A percentile compares a stretch with the other conserved stretches of the same genome.
phyloP scores from a whole-genome alignment of 1,140 invertebrate species.

The Pachypsylla venusta region DNA sequence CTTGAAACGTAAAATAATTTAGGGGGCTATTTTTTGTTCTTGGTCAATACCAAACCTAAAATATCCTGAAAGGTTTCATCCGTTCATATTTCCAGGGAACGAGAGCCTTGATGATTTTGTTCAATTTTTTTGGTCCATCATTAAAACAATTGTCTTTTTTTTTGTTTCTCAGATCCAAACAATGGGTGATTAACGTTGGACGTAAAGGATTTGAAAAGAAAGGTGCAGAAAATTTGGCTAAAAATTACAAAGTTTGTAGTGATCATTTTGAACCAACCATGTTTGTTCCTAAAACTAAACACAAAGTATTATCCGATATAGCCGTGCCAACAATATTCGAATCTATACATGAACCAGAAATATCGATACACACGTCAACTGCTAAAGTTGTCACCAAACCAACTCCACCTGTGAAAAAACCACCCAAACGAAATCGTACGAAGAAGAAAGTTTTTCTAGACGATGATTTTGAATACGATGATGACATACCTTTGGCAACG shows the following conservation, averaged over 20 bases:
- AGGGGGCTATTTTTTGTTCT: no score
- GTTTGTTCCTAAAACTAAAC: conserved; percentile 1
- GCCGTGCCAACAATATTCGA: neutral
- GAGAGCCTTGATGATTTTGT: no score
- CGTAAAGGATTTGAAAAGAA: neutral
- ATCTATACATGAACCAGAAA: conserved; percentile 2
- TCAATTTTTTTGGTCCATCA: no score
- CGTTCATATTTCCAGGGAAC: no score
- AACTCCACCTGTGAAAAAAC: conserved; percentile 5
- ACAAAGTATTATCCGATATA: neutral
- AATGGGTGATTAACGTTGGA: neutral
- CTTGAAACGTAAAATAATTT: no score
- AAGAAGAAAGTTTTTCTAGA: neutral
- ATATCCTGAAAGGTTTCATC: no score
- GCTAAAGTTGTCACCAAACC: no score
- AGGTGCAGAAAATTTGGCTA: neutral
- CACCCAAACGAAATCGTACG: neutral
- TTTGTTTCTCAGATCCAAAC: neutral
- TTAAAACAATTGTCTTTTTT: no score
- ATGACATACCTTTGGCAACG: neutral
- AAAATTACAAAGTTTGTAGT: neutral
- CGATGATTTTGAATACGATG: conserved; percentile 1
- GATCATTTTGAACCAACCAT: neutral
- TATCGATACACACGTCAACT: neutral
- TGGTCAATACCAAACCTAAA: no score